Evolutionary conservation across 2,888 invertebrate species (phyloP).

Genomic region (Zygaena filipendulae): DNA sequence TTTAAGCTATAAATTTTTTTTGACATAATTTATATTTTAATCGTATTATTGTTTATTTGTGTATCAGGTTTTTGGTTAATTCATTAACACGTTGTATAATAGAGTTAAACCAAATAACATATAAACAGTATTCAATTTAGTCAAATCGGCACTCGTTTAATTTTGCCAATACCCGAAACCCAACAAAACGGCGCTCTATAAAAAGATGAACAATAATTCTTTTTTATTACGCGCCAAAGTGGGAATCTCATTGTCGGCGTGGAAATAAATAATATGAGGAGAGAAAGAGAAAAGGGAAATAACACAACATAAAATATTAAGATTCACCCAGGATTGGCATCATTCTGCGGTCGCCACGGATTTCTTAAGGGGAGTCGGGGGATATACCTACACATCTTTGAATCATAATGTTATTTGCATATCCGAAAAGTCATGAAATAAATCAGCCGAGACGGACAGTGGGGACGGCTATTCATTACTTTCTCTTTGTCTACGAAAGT

Average conservation of each 20-base stretch:
- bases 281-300: slow-evolving; percentile 64
- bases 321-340: slow-evolving; percentile 67
- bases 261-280: slow-evolving; percentile 65
- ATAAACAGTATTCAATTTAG: too few relatives aligned
- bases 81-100: too few relatives aligned
- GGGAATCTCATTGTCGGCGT: slow-evolving; percentile 66
- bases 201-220: slow-evolving; percentile 69
- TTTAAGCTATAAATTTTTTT: too few relatives aligned
- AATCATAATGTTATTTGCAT: slow-evolving; percentile 68
- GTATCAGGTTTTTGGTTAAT: too few relatives aligned
- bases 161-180: slow-evolving; percentile 50
- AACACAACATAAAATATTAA: slow-evolving; percentile 69
- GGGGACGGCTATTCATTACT: slow-evolving; percentile 58
- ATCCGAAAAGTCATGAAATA: slow-evolving; percentile 68
- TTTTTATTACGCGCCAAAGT: slow-evolving; percentile 67
- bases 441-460: slow-evolving; percentile 64
- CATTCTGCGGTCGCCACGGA: slow-evolving; percentile 59
- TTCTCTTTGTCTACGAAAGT: slow-evolving; percentile 50
- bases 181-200: slow-evolving; percentile 57
- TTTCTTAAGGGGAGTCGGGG: slow-evolving; percentile 49
- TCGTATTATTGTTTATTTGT: too few relatives aligned
- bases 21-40: too few relatives aligned
- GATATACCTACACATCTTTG: slow-evolving; percentile 57
- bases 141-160: slow-evolving; percentile 43
- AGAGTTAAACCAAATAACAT: too few relatives aligned